phyloP scores from a whole-genome alignment of 2,797 vertebrate genomes.

The Pseudochaenichthys georgianus region DNA sequence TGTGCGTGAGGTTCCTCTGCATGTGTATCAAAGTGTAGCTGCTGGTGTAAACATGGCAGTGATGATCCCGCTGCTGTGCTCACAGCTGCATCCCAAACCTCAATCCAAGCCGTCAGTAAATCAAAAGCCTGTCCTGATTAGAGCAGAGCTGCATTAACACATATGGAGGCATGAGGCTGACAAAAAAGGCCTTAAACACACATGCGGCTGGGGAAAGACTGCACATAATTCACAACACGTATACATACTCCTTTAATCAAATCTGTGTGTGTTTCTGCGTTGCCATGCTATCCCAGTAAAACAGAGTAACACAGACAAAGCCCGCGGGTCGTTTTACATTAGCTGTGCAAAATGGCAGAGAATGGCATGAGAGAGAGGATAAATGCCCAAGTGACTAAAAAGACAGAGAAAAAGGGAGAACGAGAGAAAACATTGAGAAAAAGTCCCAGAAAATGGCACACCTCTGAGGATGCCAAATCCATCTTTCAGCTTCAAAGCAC shows the following conservation, averaged over 20 bases:
- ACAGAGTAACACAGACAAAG: slow-evolving; percentile 23
- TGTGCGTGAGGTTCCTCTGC: slow-evolving; percentile 39
- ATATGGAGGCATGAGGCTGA: slow-evolving; percentile 65
- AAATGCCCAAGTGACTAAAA: slow-evolving; percentile 27
- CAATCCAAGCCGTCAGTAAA: slow-evolving; percentile 65
- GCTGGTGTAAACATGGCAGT: slow-evolving; percentile 68
- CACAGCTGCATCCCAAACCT: slow-evolving; percentile 75
- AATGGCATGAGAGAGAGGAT: slow-evolving; percentile 2
- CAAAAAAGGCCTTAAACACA: slow-evolving; percentile 60
- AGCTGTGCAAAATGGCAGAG: slow-evolving; percentile 13
- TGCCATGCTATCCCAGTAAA: slow-evolving; percentile 23
- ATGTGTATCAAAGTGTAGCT: slow-evolving; percentile 64
- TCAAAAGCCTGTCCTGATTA: slow-evolving; percentile 75
- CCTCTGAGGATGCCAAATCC: slow-evolving; percentile 44
- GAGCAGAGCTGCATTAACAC: slow-evolving; percentile 71
- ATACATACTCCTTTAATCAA: slow-evolving; percentile 58
- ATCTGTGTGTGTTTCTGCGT: slow-evolving; percentile 28
- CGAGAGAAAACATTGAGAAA: slow-evolving; percentile 19
- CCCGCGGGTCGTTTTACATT: slow-evolving; percentile 46
- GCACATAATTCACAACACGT: slow-evolving; percentile 47
- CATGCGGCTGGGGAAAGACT: slow-evolving; percentile 48
- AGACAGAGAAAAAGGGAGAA: neutral
- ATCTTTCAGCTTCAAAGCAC: slow-evolving; percentile 72
- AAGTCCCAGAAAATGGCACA: slow-evolving; percentile 39
- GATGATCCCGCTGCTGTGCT: slow-evolving; percentile 60